Base-by-base conservation (phyloP, 2,113 vertebrate genomes). In the Cryptoleucopteryx plumbea region DNA sequence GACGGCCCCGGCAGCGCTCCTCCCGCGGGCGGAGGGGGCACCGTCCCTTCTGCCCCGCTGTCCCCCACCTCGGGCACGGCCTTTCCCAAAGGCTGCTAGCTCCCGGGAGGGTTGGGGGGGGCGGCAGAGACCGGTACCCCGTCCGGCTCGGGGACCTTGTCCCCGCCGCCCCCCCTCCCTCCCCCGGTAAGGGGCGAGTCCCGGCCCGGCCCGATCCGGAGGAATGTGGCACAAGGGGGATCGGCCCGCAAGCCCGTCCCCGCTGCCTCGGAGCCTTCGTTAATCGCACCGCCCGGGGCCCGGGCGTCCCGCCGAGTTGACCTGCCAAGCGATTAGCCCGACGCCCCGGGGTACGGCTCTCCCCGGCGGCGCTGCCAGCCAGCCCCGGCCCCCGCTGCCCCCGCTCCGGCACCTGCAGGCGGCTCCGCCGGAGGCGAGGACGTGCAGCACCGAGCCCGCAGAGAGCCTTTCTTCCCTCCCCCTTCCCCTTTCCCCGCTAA, bases 381-480 rank as follows among this genome's bases (percentile, higher is more conserved):
- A 22, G 47, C 47, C 47, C 47, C 18, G 50, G 82, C 36, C 91
- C 59, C 48, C n/a, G 12, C 8, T 75, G 87, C 38, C 84, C 90
- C 50, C 50, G 34, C 73, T 58, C 83, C n/a, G 61, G 86, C 88
- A 96, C 88, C 91, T 90, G 88, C 82, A 36, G 56, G 70, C 52
- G 18, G 74, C 79, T 62, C 74, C 10, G 74, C 91, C 82, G 47
- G 82, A 90, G 93, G 91, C 74, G 74, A 94, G 75, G 90, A 95
- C 80, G 71, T 82, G 92, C 75, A 68, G 52, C 59, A 43, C 58
- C 36, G 86, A 63, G 66, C 73, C 61, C 61, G 66, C 86, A 27
- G 78, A 90, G 88, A 75, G 52, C 67, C 52, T 75, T 62, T 70
- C 75, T 71, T 56, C 61, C 73, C 72, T 38, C 47, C 38, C 70